phyloP scores from a whole-genome alignment of 2,888 invertebrate genomes.

The Dynastes hyllus region DNA sequence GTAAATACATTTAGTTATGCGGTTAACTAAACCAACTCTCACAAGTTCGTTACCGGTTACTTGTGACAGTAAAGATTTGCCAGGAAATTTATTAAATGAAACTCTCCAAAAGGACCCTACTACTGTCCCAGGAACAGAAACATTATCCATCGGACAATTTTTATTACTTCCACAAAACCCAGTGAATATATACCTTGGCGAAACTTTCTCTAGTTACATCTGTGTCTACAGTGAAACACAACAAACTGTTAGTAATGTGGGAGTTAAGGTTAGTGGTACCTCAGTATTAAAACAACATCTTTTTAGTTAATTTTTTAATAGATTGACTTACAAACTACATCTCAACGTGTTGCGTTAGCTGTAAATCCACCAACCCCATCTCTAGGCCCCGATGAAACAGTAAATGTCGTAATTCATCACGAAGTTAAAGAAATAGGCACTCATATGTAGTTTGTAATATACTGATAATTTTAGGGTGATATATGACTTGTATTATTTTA shows the following conservation, averaged over 20 bases:
- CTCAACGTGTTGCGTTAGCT: constrained; percentile 88
- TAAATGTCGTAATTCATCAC: constrained; percentile 97
- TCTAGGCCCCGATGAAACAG: constrained; percentile 85
- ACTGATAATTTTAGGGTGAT: constrained; percentile 82
- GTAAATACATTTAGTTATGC: constrained; percentile 81
- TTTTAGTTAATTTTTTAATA: constrained; percentile 64
- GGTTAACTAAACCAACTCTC: constrained; percentile 93
- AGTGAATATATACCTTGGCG: constrained; percentile 97
- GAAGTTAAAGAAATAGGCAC: constrained; percentile 99
- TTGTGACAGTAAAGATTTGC: constrained; percentile 89
- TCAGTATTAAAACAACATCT: too few relatives aligned
- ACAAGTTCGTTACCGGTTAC: constrained; percentile 87
- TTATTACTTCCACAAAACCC: constrained; percentile 96
- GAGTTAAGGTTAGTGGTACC: constrained; percentile 81
- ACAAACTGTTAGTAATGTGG: constrained; percentile 87
- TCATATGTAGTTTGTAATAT: constrained; percentile 84
- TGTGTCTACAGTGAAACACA: constrained; percentile 97
- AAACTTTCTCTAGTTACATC: constrained; percentile 98
- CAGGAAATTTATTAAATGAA: constrained; percentile 86
- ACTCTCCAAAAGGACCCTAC: constrained; percentile 88
- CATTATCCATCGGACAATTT: constrained; percentile 90
- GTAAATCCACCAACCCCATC: constrained; percentile 77
- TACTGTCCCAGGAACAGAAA: constrained; percentile 87
- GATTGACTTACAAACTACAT: constrained; percentile 95
- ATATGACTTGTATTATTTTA: constrained; percentile 84